Evolutionary conservation across 2,888 invertebrate genomes (phyloP).

Genomic region (Eurois occulta): DNA sequence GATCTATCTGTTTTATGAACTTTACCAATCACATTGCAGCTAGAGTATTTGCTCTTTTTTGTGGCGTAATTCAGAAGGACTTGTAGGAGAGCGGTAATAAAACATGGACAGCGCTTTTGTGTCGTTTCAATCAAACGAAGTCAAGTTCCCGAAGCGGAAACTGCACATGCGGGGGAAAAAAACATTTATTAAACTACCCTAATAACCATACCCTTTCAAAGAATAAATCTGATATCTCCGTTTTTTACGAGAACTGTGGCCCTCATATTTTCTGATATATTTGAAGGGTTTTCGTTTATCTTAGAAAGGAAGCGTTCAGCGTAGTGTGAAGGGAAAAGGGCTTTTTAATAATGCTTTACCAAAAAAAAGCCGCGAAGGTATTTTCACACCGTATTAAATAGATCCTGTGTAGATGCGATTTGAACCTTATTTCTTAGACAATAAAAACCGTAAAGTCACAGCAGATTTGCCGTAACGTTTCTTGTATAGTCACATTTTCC

Average conservation of each 20-base stretch:
- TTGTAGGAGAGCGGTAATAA: not conserved
- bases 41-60: not conserved
- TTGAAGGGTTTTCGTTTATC: constrained; percentile 42
- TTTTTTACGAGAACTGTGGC: constrained; percentile 42
- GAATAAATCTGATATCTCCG: constrained; percentile 56
- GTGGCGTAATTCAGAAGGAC: not conserved
- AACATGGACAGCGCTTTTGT: not conserved
- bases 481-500: not conserved
- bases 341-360: constrained; percentile 39
- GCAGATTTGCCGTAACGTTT: not conserved
- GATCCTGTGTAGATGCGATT: constrained; percentile 10
- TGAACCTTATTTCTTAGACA: constrained; percentile 6
- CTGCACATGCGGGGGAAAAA: constrained; percentile 28
- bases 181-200: constrained; percentile 38
- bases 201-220: constrained; percentile 43
- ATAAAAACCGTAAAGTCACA: not conserved
- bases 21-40: not conserved
- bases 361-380: constrained; percentile 6
- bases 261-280: constrained; percentile 51
- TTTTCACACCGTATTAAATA: constrained; percentile 34
- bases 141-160: constrained; percentile 9
- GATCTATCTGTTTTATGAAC: not conserved
- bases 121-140: not conserved
- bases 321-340: constrained; percentile 22
- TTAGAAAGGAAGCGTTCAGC: constrained; percentile 28